Conservation (phyloP, 2,113 vertebrate species). For the Egretta garzetta region DNA sequence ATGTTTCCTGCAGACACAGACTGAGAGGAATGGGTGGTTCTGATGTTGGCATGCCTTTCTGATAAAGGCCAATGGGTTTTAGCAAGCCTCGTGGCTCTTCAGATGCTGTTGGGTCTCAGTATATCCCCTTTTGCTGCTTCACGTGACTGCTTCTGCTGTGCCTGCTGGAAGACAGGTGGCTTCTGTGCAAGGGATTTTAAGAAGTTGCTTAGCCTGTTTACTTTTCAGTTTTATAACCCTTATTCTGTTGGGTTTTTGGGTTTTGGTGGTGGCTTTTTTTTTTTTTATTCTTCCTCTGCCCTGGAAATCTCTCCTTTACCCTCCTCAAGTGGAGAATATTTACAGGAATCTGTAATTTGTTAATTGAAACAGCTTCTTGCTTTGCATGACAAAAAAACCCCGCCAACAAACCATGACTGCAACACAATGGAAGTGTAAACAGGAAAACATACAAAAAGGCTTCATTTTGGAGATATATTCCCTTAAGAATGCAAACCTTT, state of each 20-base stretch:
- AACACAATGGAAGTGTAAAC: not conserved
- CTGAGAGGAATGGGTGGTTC: conserved; percentile 20
- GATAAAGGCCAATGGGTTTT: conserved; percentile 9
- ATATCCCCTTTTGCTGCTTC: not conserved
- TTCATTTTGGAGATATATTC: not conserved
- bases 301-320: not conserved
- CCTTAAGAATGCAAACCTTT: not conserved
- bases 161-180: not conserved
- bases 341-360: conserved; percentile 10
- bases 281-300: not conserved
- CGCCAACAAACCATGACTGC: not conserved
- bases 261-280: not conserved
- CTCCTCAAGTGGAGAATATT: not conserved
- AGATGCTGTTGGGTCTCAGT: not conserved
- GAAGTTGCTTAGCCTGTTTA: not conserved
- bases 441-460: not conserved
- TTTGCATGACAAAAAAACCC: not conserved
- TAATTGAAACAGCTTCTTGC: conserved; percentile 12
- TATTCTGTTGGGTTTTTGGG: not conserved
- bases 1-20: not conserved
- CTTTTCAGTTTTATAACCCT: not conserved
- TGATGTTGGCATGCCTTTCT: not conserved
- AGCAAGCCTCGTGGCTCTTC: not conserved
- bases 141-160: not conserved
- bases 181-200: not conserved